Percentiles rank a stretch among this genome's conserved stretches.
Evolutionary conservation across 2,797 vertebrate species (phyloP).

Genomic region (Myotis planiceps): DNA sequence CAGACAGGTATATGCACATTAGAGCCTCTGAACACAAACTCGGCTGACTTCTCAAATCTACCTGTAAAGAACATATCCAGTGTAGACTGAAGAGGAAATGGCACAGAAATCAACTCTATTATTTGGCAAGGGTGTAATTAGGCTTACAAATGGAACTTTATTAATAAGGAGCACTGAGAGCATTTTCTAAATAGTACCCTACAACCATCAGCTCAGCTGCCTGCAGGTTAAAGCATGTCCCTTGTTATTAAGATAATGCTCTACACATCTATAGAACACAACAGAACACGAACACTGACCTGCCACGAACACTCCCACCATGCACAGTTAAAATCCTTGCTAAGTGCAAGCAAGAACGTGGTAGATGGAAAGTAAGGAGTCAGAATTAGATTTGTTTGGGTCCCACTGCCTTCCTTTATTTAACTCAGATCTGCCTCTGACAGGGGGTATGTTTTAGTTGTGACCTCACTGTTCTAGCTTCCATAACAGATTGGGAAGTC

Average conservation of each 20-base stretch:
- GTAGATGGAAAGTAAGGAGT: background rate
- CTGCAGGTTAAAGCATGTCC: constrained; percentile 6
- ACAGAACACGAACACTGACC: background rate
- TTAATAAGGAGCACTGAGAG: constrained; percentile 58
- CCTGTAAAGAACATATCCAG: background rate
- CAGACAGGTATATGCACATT: background rate
- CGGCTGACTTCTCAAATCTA: background rate
- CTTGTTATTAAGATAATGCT: background rate
- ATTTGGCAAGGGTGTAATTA: constrained; percentile 65
- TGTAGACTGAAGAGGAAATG: constrained; percentile 40
- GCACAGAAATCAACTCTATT: constrained; percentile 37
- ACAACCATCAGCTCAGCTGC: background rate
- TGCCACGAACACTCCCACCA: background rate
- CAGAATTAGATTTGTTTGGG: background rate
- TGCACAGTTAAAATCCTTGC: background rate
- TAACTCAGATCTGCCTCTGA: background rate
- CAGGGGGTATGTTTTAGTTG: background rate
- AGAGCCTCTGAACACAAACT: background rate
- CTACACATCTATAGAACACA: background rate
- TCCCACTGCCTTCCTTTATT: background rate
- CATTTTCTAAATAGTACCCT: constrained; percentile 50
- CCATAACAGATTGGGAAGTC: background rate
- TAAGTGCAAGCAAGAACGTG: background rate
- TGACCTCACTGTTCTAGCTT: background rate
- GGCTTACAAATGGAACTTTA: constrained; percentile 35